Evolutionary conservation across 2,888 invertebrate genomes (phyloP).

Genomic region (Teinopalpus imperialis): DNA sequence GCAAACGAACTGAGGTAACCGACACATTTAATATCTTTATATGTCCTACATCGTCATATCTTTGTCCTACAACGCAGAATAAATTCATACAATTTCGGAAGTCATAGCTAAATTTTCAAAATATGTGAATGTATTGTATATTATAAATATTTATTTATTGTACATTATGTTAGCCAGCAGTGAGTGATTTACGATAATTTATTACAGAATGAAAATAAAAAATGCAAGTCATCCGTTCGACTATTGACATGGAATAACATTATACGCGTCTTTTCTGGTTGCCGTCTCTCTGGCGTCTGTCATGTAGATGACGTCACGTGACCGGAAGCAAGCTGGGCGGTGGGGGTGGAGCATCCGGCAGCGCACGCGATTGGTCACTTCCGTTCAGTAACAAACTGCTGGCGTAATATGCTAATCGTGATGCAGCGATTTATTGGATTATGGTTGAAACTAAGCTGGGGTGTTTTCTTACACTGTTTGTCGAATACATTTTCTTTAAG

Average conservation of each 20-base stretch:
- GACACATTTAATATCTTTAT: no score
- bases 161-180: no score
- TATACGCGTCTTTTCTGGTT: constrained; percentile 53
- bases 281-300: constrained; percentile 56
- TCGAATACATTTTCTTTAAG: constrained; percentile 11
- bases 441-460: constrained; percentile 52
- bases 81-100: no score
- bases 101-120: no score
- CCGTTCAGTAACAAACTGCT: constrained; percentile 72
- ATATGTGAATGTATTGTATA: no score
- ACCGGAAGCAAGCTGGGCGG: constrained; percentile 73
- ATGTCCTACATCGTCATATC: no score
- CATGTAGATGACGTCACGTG: constrained; percentile 81
- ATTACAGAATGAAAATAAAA: neutral
- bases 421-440: constrained; percentile 76
- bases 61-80: no score
- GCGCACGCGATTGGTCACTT: constrained; percentile 80
- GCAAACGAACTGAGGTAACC: no score
- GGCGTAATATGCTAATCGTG: constrained; percentile 77
- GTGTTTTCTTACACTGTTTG: constrained; percentile 37
- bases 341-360: constrained; percentile 69
- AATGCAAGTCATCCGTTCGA: constrained; percentile 8
- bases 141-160: no score
- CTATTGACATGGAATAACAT: constrained; percentile 21
- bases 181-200: neutral